A percentile compares a stretch with the other conserved stretches of the same genome.
Evolutionary conservation across 92 coral and sea anemone genomes (phyloP).

Genomic region (Palythoa grandis): DNA sequence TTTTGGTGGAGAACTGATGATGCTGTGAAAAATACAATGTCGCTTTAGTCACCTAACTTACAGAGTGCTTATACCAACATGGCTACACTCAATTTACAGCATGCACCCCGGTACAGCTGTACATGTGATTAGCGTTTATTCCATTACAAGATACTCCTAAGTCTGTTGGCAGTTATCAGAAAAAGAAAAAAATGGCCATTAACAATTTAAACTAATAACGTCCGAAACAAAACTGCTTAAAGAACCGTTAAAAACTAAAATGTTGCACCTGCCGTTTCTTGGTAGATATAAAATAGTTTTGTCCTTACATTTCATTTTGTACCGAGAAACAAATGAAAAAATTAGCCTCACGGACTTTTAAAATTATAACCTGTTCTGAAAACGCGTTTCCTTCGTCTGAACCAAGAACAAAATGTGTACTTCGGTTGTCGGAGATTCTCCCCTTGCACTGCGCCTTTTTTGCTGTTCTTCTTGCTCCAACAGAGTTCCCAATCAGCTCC

Average conservation of each 20-base stretch:
- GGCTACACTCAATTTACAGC: too few relatives aligned
- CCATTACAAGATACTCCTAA: too few relatives aligned
- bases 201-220: background rate
- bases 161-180: too few relatives aligned
- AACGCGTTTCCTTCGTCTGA: slow-evolving; percentile 62
- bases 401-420: slow-evolving; percentile 84
- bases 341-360: too few relatives aligned
- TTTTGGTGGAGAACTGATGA: slow-evolving; percentile 65
- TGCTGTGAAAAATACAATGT: slow-evolving; percentile 40
- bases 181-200: too few relatives aligned
- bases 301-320: background rate
- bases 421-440: slow-evolving; percentile 73
- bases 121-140: too few relatives aligned
- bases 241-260: background rate
- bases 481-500: slow-evolving; percentile 20
- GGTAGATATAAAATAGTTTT: too few relatives aligned
- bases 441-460: slow-evolving; percentile 65
- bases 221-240: too few relatives aligned
- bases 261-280: too few relatives aligned
- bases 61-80: too few relatives aligned
- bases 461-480: slow-evolving; percentile 25
- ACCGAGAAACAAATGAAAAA: background rate
- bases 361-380: slow-evolving; percentile 76
- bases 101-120: too few relatives aligned
- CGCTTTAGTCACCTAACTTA: too few relatives aligned